phyloP scores from a whole-genome alignment of 2,113 vertebrate genomes.

The Anas platyrhynchos region DNA sequence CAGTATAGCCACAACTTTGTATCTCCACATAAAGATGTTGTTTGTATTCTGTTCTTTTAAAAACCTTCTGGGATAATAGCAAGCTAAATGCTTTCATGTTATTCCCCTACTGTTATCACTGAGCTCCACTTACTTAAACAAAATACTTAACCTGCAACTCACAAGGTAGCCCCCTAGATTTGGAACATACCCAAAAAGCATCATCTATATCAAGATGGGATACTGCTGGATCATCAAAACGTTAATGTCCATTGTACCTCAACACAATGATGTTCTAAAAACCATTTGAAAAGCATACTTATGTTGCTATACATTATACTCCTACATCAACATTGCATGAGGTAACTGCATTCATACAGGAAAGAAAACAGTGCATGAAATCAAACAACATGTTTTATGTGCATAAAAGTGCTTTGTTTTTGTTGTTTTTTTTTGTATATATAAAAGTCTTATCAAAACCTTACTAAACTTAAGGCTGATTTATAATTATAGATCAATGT shows the following conservation, averaged over 20 bases:
- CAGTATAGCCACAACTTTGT: accelerated
- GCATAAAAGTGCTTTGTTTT: background rate
- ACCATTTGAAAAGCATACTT: background rate
- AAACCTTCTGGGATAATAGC: background rate
- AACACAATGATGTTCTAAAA: background rate
- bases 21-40: background rate
- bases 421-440: too few relatives aligned
- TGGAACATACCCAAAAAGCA: too few relatives aligned
- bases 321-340: background rate
- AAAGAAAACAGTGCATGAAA: background rate
- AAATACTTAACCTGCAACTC: background rate
- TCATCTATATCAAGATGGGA: accelerated
- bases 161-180: background rate
- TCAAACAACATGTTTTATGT: accelerated
- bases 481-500: background rate
- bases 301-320: accelerated
- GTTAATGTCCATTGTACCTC: accelerated
- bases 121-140: background rate
- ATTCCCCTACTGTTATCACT: too few relatives aligned
- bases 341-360: accelerated
- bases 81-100: background rate
- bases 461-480: background rate
- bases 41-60: background rate
- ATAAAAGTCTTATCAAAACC: background rate
- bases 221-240: background rate